These are phyloP conservation scores for Jaculus jaculus DNA, from an alignment of 2,113 vertebrate species.

Conservation along the genomic window DNA sequence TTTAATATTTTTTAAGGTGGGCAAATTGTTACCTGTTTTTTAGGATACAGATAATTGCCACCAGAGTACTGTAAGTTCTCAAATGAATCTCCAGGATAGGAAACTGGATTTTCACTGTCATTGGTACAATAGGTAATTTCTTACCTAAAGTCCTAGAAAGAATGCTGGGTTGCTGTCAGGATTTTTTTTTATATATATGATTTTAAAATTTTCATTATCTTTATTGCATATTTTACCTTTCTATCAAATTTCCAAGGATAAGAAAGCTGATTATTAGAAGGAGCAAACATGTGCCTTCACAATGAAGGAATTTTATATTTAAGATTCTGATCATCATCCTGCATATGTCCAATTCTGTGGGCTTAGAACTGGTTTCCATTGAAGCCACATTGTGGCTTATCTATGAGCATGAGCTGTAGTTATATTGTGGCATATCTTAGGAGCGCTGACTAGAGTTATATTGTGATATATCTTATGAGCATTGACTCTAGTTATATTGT, in stretches of 20 bases:
- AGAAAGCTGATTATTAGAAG: not conserved
- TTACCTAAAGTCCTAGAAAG: not conserved
- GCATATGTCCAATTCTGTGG: not conserved
- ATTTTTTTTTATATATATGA: not conserved
- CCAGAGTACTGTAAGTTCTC: not conserved
- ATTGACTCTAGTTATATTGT: not conserved
- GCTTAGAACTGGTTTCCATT: not conserved
- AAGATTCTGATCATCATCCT: not conserved
- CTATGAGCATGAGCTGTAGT: not conserved
- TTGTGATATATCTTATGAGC: not conserved
- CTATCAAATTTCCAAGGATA: not conserved
- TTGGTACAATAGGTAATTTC: not conserved
- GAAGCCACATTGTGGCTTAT: not conserved
- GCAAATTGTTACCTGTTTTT: not conserved
- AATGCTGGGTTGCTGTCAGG: not conserved
- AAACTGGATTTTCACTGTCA: not conserved
- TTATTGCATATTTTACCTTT: not conserved
- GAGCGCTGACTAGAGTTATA: not conserved
- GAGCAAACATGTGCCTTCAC: not conserved
- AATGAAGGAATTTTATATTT: slow-evolving; percentile 4
- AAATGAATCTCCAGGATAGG: not conserved
- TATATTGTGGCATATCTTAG: accelerated
- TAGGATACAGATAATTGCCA: not conserved
- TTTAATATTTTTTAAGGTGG: not conserved
- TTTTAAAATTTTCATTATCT: not conserved